phyloP scores from a whole-genome alignment of 2,888 invertebrate genomes.

The Myathropa florea region DNA sequence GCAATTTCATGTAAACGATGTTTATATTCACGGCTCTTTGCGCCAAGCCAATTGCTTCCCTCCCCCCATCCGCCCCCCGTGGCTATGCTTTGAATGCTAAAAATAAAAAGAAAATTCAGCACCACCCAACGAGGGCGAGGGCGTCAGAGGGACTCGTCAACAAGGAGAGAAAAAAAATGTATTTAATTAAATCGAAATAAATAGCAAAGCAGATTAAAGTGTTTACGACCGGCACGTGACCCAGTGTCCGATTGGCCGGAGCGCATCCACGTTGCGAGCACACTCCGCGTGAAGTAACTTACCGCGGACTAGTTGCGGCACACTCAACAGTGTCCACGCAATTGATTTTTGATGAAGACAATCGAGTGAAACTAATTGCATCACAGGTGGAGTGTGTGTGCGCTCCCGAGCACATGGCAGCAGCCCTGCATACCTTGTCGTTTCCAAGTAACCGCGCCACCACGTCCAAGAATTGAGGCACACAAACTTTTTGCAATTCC shows the following conservation, averaged over 20 bases:
- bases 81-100: not conserved
- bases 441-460: not conserved
- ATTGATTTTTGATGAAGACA: constrained; percentile 30
- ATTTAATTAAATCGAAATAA: constrained; percentile 25
- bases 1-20: not conserved
- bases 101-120: not conserved
- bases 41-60: not conserved
- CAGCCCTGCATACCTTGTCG: not conserved
- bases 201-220: constrained; percentile 22
- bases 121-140: not conserved
- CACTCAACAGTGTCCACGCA: not conserved
- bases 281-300: not conserved
- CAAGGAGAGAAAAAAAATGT: not conserved
- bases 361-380: constrained; percentile 54
- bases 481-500: constrained; percentile 27
- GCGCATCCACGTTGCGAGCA: too few species aligned
- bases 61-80: not conserved
- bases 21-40: not conserved
- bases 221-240: constrained; percentile 58
- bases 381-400: not conserved
- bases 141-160: too few species aligned
- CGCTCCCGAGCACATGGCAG: too few species aligned
- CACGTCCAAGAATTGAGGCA: not conserved
- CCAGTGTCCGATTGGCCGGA: constrained; percentile 38
- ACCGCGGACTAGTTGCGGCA: not conserved